Percentiles rank a stretch among this genome's conserved stretches.
Evolutionary conservation across 2,797 vertebrate species (phyloP).

Genomic region (Darevskia nairensis): DNA sequence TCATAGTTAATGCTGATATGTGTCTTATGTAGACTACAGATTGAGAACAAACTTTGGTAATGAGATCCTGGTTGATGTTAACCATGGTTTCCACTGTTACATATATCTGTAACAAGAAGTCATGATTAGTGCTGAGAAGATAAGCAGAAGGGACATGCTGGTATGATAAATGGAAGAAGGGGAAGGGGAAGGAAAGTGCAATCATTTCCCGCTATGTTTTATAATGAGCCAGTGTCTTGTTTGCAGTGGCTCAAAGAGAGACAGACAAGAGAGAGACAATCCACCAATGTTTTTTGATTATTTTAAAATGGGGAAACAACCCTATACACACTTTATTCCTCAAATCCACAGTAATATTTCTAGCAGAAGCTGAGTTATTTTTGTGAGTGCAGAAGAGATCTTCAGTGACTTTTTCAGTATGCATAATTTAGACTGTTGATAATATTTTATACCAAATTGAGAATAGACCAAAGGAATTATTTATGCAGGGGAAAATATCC

Average conservation of each 20-base stretch:
- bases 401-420: conserved; percentile 12
- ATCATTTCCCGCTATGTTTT: neutral
- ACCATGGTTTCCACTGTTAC: neutral
- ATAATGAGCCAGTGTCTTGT: neutral
- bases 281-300: too few relatives aligned
- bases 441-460: conserved; percentile 15
- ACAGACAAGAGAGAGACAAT: neutral
- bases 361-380: neutral
- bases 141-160: neutral
- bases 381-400: neutral
- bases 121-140: neutral
- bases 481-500: neutral
- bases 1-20: too few relatives aligned
- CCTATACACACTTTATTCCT: neutral
- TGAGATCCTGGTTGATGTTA: neutral
- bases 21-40: neutral
- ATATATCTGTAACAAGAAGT: neutral
- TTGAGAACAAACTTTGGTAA: neutral
- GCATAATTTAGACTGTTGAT: conserved; percentile 16
- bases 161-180: neutral
- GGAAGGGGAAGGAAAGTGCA: neutral
- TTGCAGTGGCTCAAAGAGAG: too few relatives aligned
- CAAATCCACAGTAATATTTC: neutral
- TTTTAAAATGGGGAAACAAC: neutral
- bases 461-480: conserved; percentile 19